These are phyloP conservation scores for human (Homo sapiens) DNA, from an alignment of 2,113 vertebrate genomes.

Conservation along the genomic window DNA sequence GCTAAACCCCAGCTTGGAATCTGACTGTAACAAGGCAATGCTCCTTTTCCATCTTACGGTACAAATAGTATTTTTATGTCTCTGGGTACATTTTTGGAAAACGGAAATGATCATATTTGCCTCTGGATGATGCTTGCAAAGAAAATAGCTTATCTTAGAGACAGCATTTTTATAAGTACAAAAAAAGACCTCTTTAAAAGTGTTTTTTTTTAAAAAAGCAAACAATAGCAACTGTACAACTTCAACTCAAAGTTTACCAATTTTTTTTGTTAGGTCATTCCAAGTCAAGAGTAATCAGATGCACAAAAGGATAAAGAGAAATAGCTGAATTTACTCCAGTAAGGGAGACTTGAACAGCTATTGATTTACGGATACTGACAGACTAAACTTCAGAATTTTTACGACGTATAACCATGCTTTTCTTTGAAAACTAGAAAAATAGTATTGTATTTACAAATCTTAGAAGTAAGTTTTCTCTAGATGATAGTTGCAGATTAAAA, in stretches of 20 bases:
- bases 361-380: neutral
- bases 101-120: neutral
- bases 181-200: neutral
- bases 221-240: neutral
- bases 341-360: neutral
- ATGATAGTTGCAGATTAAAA: neutral
- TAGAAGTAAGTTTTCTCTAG: neutral
- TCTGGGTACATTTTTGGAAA: neutral
- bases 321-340: neutral
- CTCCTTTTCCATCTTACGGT: neutral
- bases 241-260: neutral
- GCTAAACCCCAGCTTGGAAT: neutral
- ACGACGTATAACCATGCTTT: constrained; percentile 6
- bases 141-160: neutral
- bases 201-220: neutral
- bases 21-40: neutral
- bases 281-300: neutral
- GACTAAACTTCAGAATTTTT: neutral
- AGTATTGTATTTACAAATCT: neutral
- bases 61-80: neutral
- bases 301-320: neutral
- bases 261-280: neutral
- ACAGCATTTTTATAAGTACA: neutral
- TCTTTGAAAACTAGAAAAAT: neutral
- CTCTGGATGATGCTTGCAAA: neutral